Base-by-base conservation (phyloP, 2,888 invertebrate species). In the Sphecodes monilicornis region DNA sequence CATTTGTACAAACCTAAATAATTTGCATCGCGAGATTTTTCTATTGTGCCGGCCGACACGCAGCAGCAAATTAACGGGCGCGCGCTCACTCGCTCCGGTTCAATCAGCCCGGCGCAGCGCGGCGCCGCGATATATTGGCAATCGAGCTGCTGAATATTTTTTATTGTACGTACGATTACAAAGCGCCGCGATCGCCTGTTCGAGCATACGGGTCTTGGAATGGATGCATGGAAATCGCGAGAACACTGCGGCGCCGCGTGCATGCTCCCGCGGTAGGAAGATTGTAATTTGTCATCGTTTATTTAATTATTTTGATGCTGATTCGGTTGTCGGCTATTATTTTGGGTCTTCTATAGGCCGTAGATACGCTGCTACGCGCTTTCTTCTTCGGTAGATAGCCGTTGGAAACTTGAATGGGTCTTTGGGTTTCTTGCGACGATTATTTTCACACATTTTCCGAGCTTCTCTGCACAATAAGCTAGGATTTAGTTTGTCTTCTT, bases 1-100 rank as follows among this genome's bases (percentile, higher is more conserved):
- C 68, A 76, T 76, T n/a, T 81, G 72, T 83, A 72, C 76, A 81
- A 72, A 76, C 82, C 76, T 83, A 83, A 81, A 83, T 83, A 83
- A 83, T 83, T 81, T 66, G 82, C 54, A 10, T 64, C 22, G 71
- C 66, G 71, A 41, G 54, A 76, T 83, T 83, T 81, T 81, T 71
- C 82, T 83, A 83, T 81, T 81, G 82, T 81, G 16, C 71, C 69
- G 46, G 81, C 46, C 74, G 80, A 60, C 80, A 66, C 66, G 66
- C 32, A 66, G 39, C 69, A 32, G 69, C 69, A 74, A 82, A 82
- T 82, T 82, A 82, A 80, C 80, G 60, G 73, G 69, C 39, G 18
- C 64, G 32, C 64, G 64, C 64, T 18, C 32, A 22, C 46, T n/a
- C 39, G 64, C 60, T n/a, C 18, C n/a, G 50, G 82, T 83, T 83